Conservation (phyloP, 2,888 invertebrate species). For the Drosophila pseudotakahashii region DNA sequence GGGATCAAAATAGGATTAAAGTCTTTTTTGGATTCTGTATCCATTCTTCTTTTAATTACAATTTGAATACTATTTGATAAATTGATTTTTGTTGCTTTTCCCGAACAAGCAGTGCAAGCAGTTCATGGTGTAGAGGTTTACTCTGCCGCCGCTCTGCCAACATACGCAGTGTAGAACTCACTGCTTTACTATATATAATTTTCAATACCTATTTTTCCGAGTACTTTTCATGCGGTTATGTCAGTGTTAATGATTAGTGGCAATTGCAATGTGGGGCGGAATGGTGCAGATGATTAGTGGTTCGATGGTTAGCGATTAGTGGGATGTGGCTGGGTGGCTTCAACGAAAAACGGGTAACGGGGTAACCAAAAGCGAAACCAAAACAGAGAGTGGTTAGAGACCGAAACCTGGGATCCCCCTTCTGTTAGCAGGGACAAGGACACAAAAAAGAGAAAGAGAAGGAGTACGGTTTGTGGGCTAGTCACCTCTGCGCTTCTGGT, state of each 20-base stretch:
- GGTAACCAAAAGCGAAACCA: conserved; percentile 36
- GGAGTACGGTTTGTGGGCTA: conserved; percentile 47
- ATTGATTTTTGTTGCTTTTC: too few relatives aligned
- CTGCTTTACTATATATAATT: too few relatives aligned
- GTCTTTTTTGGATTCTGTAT: too few relatives aligned
- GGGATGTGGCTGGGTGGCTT: conserved; percentile 43
- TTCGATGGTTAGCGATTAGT: conserved; percentile 56
- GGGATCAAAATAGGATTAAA: not conserved
- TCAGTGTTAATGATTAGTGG: conserved; percentile 42
- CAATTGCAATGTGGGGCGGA: conserved; percentile 50
- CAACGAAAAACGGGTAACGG: conserved; percentile 33
- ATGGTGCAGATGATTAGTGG: conserved; percentile 66
- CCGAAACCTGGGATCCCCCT: conserved; percentile 39
- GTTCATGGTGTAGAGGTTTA: not conserved
- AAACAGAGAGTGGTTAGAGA: conserved; percentile 58
- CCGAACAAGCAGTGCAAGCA: too few relatives aligned
- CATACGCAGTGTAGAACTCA: too few relatives aligned
- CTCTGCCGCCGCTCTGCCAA: too few relatives aligned
- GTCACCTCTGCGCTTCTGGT: conserved; percentile 84
- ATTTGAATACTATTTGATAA: too few relatives aligned
- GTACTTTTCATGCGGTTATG: conserved; percentile 31
- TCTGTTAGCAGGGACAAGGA: conserved; percentile 66
- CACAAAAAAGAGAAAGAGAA: conserved; percentile 44
- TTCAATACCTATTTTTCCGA: conserved; percentile 18
- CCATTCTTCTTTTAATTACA: too few relatives aligned